Evolutionary conservation across 2,888 invertebrate genomes (phyloP).

Genomic region (Thecophora atra): DNA sequence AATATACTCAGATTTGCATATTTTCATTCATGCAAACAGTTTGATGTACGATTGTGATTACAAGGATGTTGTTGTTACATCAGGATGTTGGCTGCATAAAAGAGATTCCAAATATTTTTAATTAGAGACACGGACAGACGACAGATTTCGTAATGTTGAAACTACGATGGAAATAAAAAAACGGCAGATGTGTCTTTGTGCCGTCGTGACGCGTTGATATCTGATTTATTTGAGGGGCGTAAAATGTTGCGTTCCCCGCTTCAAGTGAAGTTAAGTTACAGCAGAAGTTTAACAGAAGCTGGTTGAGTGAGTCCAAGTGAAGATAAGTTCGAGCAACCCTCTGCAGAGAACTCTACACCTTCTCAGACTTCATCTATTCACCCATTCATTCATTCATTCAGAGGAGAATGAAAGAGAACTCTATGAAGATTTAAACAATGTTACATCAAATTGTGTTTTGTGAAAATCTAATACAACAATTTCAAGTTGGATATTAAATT

Average conservation of each 20-base stretch:
- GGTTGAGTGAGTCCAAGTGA: conserved; percentile 3
- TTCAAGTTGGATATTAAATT: conserved; percentile 1
- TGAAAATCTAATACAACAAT: neutral
- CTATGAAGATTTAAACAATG: neutral
- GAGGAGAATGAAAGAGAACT: neutral
- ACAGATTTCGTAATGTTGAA: conserved; percentile 4
- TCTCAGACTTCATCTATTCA: neutral
- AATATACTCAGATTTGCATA: conserved; percentile 32
- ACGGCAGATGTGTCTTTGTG: conserved; percentile 18
- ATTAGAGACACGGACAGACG: conserved; percentile 10
- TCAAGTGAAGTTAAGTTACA: conserved; percentile 18
- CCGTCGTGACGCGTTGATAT: conserved; percentile 37
- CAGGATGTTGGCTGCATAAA: conserved; percentile 13
- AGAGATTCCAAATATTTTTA: conserved; percentile 24
- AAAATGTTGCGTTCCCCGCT: conserved; percentile 30
- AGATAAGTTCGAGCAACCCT: conserved; percentile 3
- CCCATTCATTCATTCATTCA: no score
- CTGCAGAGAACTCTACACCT: neutral
- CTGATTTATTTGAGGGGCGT: conserved; percentile 52
- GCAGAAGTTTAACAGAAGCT: neutral
- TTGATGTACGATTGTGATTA: neutral
- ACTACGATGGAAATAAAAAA: neutral
- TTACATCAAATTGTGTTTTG: conserved; percentile 5
- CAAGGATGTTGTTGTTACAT: conserved; percentile 2
- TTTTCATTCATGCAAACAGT: conserved; percentile 23